Evolutionary conservation across 2,888 invertebrate genomes (phyloP).

Genomic region (Dryobotodes eremita): DNA sequence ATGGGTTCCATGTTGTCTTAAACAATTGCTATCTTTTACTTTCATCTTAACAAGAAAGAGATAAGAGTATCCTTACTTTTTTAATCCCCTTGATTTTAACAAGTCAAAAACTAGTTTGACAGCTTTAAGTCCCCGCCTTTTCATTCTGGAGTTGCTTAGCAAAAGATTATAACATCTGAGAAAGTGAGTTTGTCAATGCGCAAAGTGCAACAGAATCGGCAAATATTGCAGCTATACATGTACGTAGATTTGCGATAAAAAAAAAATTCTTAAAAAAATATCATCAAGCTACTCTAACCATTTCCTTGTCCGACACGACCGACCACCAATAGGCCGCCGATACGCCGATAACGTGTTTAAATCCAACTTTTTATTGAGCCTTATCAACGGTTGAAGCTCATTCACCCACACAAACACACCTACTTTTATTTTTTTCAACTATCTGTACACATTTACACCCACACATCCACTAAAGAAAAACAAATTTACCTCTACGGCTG

Average conservation of each 20-base stretch:
- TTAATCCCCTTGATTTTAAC: no score
- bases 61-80: not conserved
- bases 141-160: not conserved
- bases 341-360: conserved; percentile 85
- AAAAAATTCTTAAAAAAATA: not conserved
- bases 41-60: not conserved
- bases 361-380: conserved; percentile 86
- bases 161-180: not conserved
- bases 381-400: conserved; percentile 83
- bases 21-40: not conserved
- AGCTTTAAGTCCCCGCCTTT: not conserved
- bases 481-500: conserved; percentile 35
- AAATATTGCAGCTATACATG: not conserved
- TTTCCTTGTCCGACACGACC: conserved; percentile 60
- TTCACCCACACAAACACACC: conserved; percentile 77
- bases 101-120: conserved; percentile 2
- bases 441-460: conserved; percentile 58
- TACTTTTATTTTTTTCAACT: conserved; percentile 71
- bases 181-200: not conserved
- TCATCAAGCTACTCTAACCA: conserved; percentile 65
- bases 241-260: not conserved
- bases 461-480: conserved; percentile 61
- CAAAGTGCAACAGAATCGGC: not conserved
- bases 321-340: conserved; percentile 81
- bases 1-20: no score